A percentile compares a stretch with the other conserved stretches of the same genome.
Conservation (phyloP, 1,140 invertebrate species). For the Arctopsyche grandis region DNA sequence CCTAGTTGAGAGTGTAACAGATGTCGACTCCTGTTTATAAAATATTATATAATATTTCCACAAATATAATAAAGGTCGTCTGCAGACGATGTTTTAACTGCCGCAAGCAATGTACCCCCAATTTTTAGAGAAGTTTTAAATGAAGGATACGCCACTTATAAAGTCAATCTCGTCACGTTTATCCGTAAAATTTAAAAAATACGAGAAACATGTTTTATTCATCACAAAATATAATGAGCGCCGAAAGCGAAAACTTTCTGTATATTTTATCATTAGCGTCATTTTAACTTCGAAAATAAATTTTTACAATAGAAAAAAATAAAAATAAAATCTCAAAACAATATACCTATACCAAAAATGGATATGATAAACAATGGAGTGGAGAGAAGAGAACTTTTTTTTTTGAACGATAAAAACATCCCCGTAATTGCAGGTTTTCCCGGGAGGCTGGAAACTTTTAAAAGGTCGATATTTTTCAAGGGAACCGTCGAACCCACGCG, state of each 20-base stretch:
- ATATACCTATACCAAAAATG: not conserved
- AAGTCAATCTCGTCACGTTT: too few species aligned
- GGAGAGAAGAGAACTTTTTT: slow-evolving; percentile 11
- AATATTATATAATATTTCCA: not conserved
- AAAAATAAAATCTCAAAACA: not conserved
- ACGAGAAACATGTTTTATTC: not conserved
- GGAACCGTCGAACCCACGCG: not conserved
- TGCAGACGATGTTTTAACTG: not conserved
- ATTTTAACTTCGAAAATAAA: slow-evolving; percentile 4
- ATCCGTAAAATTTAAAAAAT: too few species aligned
- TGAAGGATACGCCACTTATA: not conserved
- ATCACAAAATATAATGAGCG: slow-evolving; percentile 7
- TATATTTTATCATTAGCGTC: not conserved
- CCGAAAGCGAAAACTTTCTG: not conserved
- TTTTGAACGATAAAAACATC: slow-evolving; percentile 11
- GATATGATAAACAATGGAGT: not conserved
- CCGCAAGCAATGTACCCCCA: too few species aligned
- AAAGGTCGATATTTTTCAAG: slow-evolving; percentile 21
- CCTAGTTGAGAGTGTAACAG: not conserved
- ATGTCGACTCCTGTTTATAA: not conserved
- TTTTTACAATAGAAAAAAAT: not conserved
- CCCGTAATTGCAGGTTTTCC: slow-evolving; percentile 19
- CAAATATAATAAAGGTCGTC: too few species aligned
- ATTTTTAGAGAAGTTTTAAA: too few species aligned
- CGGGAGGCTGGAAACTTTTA: slow-evolving; percentile 27